Conservation (phyloP, 2,888 invertebrate species). For the Oxytorus armatus region DNA sequence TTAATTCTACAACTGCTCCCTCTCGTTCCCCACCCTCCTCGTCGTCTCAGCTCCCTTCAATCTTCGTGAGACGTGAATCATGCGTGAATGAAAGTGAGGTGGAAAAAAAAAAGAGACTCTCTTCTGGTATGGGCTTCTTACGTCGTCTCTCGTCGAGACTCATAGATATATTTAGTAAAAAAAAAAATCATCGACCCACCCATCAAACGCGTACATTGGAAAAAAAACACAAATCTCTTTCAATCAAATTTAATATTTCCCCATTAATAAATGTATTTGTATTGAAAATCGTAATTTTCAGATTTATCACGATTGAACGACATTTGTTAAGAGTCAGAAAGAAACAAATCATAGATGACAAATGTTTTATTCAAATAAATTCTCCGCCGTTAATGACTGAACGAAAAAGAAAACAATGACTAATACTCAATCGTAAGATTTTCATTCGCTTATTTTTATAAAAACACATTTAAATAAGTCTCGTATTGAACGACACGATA, state of each 20-base stretch:
- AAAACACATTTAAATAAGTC: too few relatives aligned
- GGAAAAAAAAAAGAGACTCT: slow-evolving; percentile 13
- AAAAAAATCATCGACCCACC: slow-evolving; percentile 10
- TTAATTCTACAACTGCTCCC: slow-evolving; percentile 39
- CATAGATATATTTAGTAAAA: neutral
- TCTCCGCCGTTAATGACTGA: too few relatives aligned
- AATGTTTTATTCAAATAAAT: too few relatives aligned
- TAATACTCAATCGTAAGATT: too few relatives aligned
- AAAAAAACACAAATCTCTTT: slow-evolving; percentile 12
- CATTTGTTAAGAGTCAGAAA: neutral
- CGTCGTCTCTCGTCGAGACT: slow-evolving; percentile 3
- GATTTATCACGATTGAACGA: slow-evolving; percentile 9
- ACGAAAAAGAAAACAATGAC: too few relatives aligned
- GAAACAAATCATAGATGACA: too few relatives aligned
- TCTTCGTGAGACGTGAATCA: slow-evolving; percentile 68
- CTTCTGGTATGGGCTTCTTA: slow-evolving; percentile 28
- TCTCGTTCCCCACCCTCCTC: slow-evolving; percentile 10
- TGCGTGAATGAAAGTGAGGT: slow-evolving; percentile 61
- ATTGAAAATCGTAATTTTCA: too few relatives aligned
- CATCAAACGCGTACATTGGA: slow-evolving; percentile 12
- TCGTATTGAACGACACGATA: too few relatives aligned
- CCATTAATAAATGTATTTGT: too few relatives aligned
- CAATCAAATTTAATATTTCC: slow-evolving; percentile 7
- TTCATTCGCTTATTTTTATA: too few relatives aligned
- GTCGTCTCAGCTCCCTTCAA: slow-evolving; percentile 44